Conservation (phyloP, 2,113 vertebrate genomes). For the Menidia beryllina region DNA sequence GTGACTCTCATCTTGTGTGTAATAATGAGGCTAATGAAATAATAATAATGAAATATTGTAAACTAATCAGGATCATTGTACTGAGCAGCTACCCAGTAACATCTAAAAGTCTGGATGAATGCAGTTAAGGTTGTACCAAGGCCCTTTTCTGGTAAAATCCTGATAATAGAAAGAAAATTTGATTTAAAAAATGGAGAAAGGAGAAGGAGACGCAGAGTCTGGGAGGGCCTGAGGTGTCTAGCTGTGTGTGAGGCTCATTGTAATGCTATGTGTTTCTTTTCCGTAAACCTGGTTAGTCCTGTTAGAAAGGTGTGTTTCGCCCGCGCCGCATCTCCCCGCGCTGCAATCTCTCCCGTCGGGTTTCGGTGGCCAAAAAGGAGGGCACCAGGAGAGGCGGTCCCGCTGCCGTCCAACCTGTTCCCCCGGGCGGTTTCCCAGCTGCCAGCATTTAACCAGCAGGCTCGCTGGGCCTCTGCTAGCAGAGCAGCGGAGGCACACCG, state of each 20-base stretch:
- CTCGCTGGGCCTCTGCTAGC: conserved; percentile 32
- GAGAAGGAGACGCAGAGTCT: too few relatives aligned
- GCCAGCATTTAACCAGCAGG: conserved; percentile 60
- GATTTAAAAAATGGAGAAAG: too few relatives aligned
- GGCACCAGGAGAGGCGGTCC: conserved; percentile 44
- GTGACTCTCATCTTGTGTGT: too few relatives aligned
- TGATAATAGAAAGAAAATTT: too few relatives aligned
- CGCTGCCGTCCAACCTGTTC: conserved; percentile 78
- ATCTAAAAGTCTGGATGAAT: too few relatives aligned
- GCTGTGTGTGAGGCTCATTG: not conserved
- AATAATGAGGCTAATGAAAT: too few relatives aligned
- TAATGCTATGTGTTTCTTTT: conserved; percentile 9
- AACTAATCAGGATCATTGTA: too few relatives aligned
- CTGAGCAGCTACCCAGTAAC: too few relatives aligned
- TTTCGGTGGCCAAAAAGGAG: conserved; percentile 65
- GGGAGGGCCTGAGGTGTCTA: too few relatives aligned
- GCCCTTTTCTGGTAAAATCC: too few relatives aligned
- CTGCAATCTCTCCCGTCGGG: conserved; percentile 35
- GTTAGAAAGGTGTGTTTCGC: conserved; percentile 60
- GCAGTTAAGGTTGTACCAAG: too few relatives aligned
- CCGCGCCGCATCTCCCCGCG: conserved; percentile 11
- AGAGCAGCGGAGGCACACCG: conserved; percentile 44
- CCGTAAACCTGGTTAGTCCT: conserved; percentile 69
- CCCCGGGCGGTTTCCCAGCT: conserved; percentile 51
- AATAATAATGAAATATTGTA: too few relatives aligned